Conservation (phyloP, 1,140 invertebrate species). For the Telenomus remus region DNA sequence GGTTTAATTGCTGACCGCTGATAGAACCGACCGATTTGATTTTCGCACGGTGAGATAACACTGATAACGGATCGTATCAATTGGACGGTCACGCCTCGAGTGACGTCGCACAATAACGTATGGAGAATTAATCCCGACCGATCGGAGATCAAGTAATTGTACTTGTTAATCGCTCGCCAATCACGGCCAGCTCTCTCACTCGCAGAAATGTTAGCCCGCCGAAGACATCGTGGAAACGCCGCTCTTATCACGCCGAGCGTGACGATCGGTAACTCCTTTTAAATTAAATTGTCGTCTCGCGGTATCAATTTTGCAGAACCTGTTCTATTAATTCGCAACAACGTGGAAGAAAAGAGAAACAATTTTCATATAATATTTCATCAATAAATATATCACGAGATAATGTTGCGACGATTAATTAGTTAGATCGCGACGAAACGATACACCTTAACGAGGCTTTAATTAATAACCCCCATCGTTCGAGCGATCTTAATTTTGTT, state of each 20-base stretch:
- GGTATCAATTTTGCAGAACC: conserved; percentile 27
- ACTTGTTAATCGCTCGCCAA: conserved; percentile 53
- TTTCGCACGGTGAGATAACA: conserved; percentile 36
- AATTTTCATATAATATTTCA: no score
- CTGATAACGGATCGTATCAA: conserved; percentile 46
- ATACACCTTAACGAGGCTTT: no score
- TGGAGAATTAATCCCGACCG: conserved; percentile 52
- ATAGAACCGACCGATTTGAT: conserved; percentile 33
- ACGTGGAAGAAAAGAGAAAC: no score
- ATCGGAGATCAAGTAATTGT: conserved; percentile 57
- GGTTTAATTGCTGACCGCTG: conserved; percentile 7
- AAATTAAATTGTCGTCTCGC: conserved; percentile 34
- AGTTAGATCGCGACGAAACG: no score
- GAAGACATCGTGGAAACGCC: conserved; percentile 47
- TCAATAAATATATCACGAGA: no score
- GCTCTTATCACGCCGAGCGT: conserved; percentile 17
- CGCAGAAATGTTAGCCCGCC: conserved; percentile 27
- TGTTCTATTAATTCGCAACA: no score
- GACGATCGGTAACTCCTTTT: conserved; percentile 15
- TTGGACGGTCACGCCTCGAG: conserved; percentile 47
- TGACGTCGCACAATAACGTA: conserved; percentile 56
- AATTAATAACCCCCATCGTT: no score
- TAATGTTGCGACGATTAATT: no score
- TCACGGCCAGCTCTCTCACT: conserved; percentile 47
- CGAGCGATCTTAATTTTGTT: no score